These are phyloP conservation scores for Lagopus leucura DNA, from an alignment of 2,113 vertebrate species.

Conservation along the genomic window DNA sequence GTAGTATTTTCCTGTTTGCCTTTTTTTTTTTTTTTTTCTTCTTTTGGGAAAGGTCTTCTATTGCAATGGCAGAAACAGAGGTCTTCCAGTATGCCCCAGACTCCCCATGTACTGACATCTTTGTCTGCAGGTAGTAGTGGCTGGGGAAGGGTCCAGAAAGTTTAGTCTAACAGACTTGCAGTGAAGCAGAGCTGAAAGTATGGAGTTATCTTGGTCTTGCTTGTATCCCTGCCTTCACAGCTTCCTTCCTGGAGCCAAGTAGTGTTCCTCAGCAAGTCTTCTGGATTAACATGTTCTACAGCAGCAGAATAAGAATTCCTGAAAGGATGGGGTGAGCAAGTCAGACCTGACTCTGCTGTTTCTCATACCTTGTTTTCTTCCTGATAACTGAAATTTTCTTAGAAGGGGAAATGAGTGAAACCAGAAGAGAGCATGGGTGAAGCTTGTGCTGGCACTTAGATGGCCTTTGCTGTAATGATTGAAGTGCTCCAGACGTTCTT, in stretches of 20 bases:
- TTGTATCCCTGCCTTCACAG: not conserved
- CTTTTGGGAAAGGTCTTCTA: not conserved
- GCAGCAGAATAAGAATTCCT: not conserved
- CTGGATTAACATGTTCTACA: not conserved
- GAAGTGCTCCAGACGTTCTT: not conserved
- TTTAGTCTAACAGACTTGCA: not conserved
- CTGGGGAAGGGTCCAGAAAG: not conserved
- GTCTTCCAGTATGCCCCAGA: not conserved
- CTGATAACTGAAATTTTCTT: not conserved
- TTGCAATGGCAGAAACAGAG: not conserved
- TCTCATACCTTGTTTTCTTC: not conserved
- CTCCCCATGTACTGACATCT: not conserved
- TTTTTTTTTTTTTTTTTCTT: not conserved
- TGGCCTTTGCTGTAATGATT: not conserved
- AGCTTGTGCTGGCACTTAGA: not conserved
- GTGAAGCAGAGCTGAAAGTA: not conserved
- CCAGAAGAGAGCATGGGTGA: not conserved
- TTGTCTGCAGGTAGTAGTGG: not conserved
- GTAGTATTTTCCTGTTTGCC: not conserved
- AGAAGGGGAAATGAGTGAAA: not conserved
- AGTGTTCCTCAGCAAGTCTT: not conserved
- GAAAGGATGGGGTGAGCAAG: not conserved
- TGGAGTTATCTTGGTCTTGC: not conserved
- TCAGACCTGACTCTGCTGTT: not conserved
- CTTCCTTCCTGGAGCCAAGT: not conserved